These are phyloP conservation scores for Erpornis zantholeuca DNA, from an alignment of 2,113 vertebrate genomes.

Conservation along the genomic window DNA sequence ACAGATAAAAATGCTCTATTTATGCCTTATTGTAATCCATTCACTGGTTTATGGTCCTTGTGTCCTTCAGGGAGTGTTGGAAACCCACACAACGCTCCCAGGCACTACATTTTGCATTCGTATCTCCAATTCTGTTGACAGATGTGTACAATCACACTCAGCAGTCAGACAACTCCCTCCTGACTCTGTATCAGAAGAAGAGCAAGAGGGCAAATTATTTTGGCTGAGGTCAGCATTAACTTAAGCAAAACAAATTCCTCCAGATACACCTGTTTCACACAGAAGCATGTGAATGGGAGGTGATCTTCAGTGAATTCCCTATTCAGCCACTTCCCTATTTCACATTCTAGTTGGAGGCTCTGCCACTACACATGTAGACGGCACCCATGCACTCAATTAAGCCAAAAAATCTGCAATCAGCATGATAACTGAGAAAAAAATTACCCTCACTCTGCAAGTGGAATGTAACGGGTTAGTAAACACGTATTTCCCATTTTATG, in stretches of 20 bases:
- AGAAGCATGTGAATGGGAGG: neutral
- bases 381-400: neutral
- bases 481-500: neutral
- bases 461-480: neutral
- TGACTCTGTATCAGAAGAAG: slow-evolving; percentile 27
- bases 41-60: slow-evolving; percentile 32
- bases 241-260: slow-evolving; percentile 39
- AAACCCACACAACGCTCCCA: neutral
- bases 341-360: neutral
- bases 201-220: slow-evolving; percentile 37
- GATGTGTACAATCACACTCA: slow-evolving; percentile 45
- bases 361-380: neutral
- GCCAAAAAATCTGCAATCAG: neutral
- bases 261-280: slow-evolving; percentile 60
- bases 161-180: slow-evolving; percentile 50
- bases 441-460: neutral
- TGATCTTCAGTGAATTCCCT: neutral
- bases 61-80: slow-evolving; percentile 33
- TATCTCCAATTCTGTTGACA: slow-evolving; percentile 43
- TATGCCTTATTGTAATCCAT: slow-evolving; percentile 52
- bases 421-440: neutral
- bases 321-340: neutral
- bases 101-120: slow-evolving; percentile 14
- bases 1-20: slow-evolving; percentile 53
- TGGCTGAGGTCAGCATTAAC: slow-evolving; percentile 49